Evolutionary conservation across 2,113 vertebrate species (phyloP).

Genomic region (Struthio camelus): DNA sequence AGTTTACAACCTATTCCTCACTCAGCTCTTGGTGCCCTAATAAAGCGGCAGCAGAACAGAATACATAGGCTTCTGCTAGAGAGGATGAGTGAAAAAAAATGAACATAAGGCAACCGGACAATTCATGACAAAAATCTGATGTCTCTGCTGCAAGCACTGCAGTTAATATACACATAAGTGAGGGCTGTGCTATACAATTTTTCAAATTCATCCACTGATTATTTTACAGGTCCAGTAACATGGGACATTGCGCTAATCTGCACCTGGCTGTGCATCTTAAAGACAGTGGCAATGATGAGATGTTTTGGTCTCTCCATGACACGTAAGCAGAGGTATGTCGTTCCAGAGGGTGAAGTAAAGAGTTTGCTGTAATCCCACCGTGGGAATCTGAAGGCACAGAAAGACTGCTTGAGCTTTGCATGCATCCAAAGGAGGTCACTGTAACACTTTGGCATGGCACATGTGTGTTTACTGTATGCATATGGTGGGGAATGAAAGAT

Average conservation of each 20-base stretch:
- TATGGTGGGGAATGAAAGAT: not conserved
- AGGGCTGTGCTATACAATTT: not conserved
- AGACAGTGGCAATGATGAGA: not conserved
- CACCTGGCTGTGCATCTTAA: fast-evolving
- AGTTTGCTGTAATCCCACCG: not conserved
- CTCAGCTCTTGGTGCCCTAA: not conserved
- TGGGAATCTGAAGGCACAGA: not conserved
- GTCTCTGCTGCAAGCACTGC: not conserved
- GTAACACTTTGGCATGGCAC: not conserved
- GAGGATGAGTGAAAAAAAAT: not conserved
- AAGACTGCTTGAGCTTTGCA: fast-evolving
- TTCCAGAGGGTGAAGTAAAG: not conserved
- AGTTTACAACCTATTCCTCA: constrained; percentile 6
- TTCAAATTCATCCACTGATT: not conserved
- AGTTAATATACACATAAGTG: fast-evolving
- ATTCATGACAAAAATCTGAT: not conserved
- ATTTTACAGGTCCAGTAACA: not conserved
- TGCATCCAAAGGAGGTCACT: not conserved
- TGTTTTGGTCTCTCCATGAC: not conserved
- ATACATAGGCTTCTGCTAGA: fast-evolving
- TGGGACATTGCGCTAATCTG: not conserved
- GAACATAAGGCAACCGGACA: not conserved
- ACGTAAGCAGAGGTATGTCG: not conserved
- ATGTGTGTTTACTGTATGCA: not conserved
- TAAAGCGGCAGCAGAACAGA: not conserved